A percentile compares a stretch with the other conserved stretches of the same genome.
These are phyloP conservation scores for Alethe diademata DNA, from an alignment of 2,113 vertebrate species.

Conservation along the genomic window DNA sequence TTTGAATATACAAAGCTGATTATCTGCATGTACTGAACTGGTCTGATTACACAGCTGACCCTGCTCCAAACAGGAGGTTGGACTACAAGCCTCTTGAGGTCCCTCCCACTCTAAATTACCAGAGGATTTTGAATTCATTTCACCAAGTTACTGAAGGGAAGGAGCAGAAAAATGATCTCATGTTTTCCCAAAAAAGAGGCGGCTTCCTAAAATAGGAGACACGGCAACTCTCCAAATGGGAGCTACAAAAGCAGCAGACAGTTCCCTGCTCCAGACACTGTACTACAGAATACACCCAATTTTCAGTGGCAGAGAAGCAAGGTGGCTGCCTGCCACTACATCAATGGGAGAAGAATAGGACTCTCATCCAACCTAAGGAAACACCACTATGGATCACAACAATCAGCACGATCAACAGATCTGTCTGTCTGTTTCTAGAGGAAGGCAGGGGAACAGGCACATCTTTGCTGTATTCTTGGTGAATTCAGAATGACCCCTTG, in stretches of 20 bases:
- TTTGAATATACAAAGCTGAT: background rate
- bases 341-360: background rate
- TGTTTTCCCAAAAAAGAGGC: background rate
- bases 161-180: background rate
- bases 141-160: background rate
- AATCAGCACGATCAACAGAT: background rate
- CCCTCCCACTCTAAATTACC: background rate
- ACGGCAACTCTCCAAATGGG: background rate
- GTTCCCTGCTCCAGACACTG: constrained; percentile 10
- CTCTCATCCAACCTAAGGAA: background rate
- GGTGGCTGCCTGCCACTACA: constrained; percentile 23
- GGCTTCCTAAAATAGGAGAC: constrained; percentile 4
- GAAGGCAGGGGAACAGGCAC: background rate
- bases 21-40: background rate
- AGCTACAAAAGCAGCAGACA: background rate
- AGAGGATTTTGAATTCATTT: background rate
- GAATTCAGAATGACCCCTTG: background rate
- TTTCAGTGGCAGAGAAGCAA: background rate
- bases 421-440: background rate
- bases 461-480: background rate
- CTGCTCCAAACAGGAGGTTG: background rate
- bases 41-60: background rate
- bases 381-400: background rate
- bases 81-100: background rate
- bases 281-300: background rate